Conservation (phyloP, 2,888 invertebrate species). For the Sphaerophoria rueppellii region DNA sequence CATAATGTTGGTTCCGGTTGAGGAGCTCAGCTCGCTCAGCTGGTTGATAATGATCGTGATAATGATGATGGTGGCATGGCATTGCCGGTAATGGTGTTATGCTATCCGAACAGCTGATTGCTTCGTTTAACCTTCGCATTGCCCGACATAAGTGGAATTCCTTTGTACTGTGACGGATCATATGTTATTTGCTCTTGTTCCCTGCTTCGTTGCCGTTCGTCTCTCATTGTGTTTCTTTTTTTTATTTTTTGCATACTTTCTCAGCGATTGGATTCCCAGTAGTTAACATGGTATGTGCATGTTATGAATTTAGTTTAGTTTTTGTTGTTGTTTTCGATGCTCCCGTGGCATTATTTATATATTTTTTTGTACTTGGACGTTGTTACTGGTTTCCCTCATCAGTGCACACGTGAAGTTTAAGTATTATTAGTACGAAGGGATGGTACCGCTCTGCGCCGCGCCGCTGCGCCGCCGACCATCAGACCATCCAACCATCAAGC, state of each 20-base stretch:
- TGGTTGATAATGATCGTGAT: conserved; percentile 48
- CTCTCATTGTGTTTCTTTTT: not conserved
- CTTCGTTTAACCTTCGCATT: conserved; percentile 71
- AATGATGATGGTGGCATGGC: conserved; percentile 43
- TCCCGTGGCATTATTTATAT: conserved; percentile 59
- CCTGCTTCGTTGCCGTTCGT: not conserved
- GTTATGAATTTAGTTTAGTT: conserved; percentile 40
- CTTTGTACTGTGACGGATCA: conserved; percentile 69
- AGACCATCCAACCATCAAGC: not conserved
- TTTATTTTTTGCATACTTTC: conserved; percentile 51
- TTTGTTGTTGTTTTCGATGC: conserved; percentile 36
- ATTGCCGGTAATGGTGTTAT: conserved; percentile 57
- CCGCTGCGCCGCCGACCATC: not conserved
- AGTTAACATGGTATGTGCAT: conserved; percentile 60
- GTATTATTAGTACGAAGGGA: conserved; percentile 44
- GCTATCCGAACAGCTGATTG: conserved; percentile 71
- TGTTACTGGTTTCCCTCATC: conserved; percentile 62
- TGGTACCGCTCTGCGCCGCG: conserved; percentile 33
- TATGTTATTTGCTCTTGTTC: conserved; percentile 58
- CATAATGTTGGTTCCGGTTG: conserved; percentile 43
- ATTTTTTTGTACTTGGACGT: conserved; percentile 41
- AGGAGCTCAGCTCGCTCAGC: conserved; percentile 37
- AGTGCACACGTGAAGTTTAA: conserved; percentile 35
- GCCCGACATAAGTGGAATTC: conserved; percentile 68
- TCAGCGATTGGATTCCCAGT: conserved; percentile 39